Base-by-base conservation (phyloP, 2,888 invertebrate species). In the Cephus runcator region DNA sequence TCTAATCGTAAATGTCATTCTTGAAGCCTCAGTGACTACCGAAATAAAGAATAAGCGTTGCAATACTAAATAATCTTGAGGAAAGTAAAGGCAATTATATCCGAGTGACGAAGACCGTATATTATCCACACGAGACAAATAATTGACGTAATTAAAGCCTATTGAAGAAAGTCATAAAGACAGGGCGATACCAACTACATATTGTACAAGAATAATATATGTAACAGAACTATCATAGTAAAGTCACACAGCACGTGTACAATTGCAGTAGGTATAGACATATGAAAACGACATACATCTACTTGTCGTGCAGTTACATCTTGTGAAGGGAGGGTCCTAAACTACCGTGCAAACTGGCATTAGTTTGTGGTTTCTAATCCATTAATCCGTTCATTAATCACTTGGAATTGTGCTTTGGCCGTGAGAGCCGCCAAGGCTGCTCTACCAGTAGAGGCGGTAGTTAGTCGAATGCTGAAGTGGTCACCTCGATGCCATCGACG, bases 341-440 rank as follows among this genome's bases (percentile, higher is more conserved):
- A 78, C 76, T 78, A 73, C 79, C 80, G 69, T 73, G 86, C 85
- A 84, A 87, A 87, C 84, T 85, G 85, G 85, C 86, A 87, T 87
- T 86, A 88, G 86, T 86, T 83, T 81, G 86, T 83, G 88, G 87
- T 85, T 86, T 87, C 86, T 84, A 86, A 88, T 88, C 88, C 86
- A 87, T 88, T 88, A 88, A 88, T 88, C 87, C 85, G 77, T 85
- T 83, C 85, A 87, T 87, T 88, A 86, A 87, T 88, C 87, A 88
- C 76, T 56, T 30, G 23, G 34, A 35, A 78, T 82, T 79, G 85
- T 69, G 79, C 71, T 31, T 71, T 71, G 15, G 71, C 33, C 71
- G 56, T 56, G 56, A 23, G 56, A 23, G 56, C 23, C 23, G 56
- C 56, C 23, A 56, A 56, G 40, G 40, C 23, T 74, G 73, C 74